These are phyloP conservation scores for Eupleurogrammus muticus DNA, from an alignment of 2,797 vertebrate species.

Conservation along the genomic window DNA sequence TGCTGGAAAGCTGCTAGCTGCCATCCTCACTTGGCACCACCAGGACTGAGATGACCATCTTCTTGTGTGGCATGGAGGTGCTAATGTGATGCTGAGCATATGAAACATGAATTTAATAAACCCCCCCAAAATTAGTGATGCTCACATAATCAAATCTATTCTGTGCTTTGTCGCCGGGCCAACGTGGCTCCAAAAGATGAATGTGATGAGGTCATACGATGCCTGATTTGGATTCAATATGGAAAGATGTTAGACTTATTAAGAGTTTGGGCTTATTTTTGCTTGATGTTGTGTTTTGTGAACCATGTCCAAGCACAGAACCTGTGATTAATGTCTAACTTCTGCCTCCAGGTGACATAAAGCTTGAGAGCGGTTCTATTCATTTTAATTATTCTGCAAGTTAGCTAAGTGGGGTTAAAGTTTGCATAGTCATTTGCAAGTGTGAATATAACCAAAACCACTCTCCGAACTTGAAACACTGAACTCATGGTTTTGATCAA, in stretches of 20 bases:
- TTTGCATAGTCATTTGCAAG: too few relatives aligned
- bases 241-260: not conserved
- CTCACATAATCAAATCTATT: constrained; percentile 4
- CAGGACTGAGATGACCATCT: not conserved
- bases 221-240: constrained; percentile 4
- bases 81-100: not conserved
- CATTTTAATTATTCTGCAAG: too few relatives aligned
- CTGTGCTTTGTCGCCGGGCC: not conserved
- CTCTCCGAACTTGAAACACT: too few relatives aligned
- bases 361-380: too few relatives aligned
- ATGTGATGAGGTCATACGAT: not conserved
- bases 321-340: too few relatives aligned
- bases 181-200: not conserved
- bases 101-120: not conserved
- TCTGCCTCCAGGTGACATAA: too few relatives aligned
- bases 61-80: not conserved
- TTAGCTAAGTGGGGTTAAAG: too few relatives aligned
- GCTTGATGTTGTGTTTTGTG: not conserved
- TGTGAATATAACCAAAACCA: too few relatives aligned
- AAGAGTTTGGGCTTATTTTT: not conserved
- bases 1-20: not conserved
- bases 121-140: not conserved
- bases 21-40: not conserved
- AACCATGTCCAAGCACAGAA: too few relatives aligned
- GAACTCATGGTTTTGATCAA: too few relatives aligned